phyloP scores from a whole-genome alignment of 2,113 vertebrate genomes.

The Pterocles gutturalis region DNA sequence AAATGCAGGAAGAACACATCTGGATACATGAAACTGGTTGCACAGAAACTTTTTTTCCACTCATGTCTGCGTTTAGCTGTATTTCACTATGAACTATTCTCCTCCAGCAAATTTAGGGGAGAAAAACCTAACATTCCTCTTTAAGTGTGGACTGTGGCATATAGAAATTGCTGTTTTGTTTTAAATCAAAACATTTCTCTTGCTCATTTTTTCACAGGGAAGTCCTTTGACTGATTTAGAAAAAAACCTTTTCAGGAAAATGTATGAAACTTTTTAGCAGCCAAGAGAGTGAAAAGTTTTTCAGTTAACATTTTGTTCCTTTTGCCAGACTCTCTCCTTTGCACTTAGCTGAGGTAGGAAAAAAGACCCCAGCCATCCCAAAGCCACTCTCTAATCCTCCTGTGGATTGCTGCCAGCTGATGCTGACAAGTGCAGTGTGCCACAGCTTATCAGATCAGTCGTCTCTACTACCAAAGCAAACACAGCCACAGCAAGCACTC shows the following conservation, averaged over 20 bases:
- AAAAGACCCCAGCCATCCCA: neutral
- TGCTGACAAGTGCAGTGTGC: neutral
- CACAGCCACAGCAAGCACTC: accelerated
- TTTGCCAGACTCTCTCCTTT: neutral
- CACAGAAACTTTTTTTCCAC: neutral
- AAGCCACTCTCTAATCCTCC: neutral
- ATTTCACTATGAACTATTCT: neutral
- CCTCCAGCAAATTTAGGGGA: neutral
- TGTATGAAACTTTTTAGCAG: neutral
- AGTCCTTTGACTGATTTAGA: neutral
- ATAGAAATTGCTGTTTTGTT: neutral
- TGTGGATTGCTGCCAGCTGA: neutral
- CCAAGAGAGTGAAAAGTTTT: neutral
- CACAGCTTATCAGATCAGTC: neutral
- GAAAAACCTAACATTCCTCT: neutral
- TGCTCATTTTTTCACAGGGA: neutral
- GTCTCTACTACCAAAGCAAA: neutral
- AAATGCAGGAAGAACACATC: neutral
- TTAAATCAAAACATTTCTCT: neutral
- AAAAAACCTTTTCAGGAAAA: neutral
- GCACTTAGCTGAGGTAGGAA: neutral
- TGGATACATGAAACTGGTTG: neutral
- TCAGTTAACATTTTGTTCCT: neutral
- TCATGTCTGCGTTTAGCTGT: neutral
- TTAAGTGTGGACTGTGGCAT: neutral